Base-by-base conservation (phyloP, 2,113 vertebrate genomes). In the Gymnogyps californianus region DNA sequence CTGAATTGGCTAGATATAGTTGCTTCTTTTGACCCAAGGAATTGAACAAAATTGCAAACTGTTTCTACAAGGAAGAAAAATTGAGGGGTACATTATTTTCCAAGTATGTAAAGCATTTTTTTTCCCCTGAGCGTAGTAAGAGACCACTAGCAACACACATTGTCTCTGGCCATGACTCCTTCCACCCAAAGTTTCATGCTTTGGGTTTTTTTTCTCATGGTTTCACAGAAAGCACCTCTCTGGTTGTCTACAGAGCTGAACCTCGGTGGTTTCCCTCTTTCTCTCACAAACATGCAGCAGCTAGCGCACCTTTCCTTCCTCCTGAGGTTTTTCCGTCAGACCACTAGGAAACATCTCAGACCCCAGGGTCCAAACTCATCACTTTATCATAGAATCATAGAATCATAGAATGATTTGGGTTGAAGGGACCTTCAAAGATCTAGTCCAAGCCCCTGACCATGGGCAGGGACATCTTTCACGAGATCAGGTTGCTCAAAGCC, bases 181-280 rank as follows among this genome's bases (percentile, higher is more conserved):
- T 74, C 54, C 18, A 66, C 13, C 2, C 11, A 7, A 67, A 47
- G 15, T 66, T 75, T 66, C 46, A 31, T 13, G 10, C 20, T 51
- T 77, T 40, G 21, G 25, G 11, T 0, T 26, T 58, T 44, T 70
- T 62, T 65, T 42, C 34, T 59, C 0, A 0, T 26, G 31, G 31
- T 88, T 94, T 78, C 83, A 87, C 49, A 55, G 31, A 69, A 94
- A 78, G 4, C 4, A 70, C 4, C 16, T 34, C n/a, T 65, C 61
- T 85, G 32, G 9, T 59, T 93, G 26, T 58, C 36, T 58, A 25
- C 18, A 78, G 31, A 88, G 51, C 6, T 61, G 65, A 57, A 52
- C 20, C 5, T 24, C 44, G 15, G 54, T 42, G 15, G 25, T 44
- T 88, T 78, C 49, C n/a, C 19, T 55, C 54, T 62, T 70, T 55